Conservation (phyloP, 1,140 invertebrate genomes). For the Eumaeus atala region DNA sequence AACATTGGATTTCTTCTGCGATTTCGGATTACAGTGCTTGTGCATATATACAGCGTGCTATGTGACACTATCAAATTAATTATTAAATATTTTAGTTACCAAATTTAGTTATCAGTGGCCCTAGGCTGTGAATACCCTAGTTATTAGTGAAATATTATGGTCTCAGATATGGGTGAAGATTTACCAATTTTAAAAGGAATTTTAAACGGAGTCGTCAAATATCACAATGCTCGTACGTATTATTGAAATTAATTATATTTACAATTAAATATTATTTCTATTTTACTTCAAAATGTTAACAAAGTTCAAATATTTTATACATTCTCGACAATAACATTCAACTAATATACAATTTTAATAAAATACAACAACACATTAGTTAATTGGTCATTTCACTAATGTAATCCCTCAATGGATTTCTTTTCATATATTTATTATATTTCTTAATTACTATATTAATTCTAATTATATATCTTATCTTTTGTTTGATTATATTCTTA, state of each 20-base stretch:
- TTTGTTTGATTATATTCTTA: no score
- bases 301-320: not conserved
- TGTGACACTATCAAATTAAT: slow-evolving; percentile 58
- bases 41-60: slow-evolving; percentile 37
- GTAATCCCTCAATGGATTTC: no score
- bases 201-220: slow-evolving; percentile 89
- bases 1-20: slow-evolving; percentile 49
- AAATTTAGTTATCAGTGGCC: slow-evolving; percentile 61
- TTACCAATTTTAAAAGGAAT: slow-evolving; percentile 91
- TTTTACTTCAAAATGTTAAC: not conserved
- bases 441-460: not conserved
- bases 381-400: no score
- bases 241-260: slow-evolving; percentile 5
- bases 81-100: slow-evolving; percentile 58
- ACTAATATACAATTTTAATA: not conserved
- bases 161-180: slow-evolving; percentile 86
- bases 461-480: no score
- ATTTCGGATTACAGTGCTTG: slow-evolving; percentile 65
- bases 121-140: slow-evolving; percentile 64
- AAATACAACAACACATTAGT: no score
- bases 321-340: not conserved
- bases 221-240: slow-evolving; percentile 93
- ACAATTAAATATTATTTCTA: not conserved
- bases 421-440: not conserved
- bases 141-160: slow-evolving; percentile 59